Base-by-base conservation (phyloP, 2,888 invertebrate genomes). In the Chromoteleia sp. region DNA sequence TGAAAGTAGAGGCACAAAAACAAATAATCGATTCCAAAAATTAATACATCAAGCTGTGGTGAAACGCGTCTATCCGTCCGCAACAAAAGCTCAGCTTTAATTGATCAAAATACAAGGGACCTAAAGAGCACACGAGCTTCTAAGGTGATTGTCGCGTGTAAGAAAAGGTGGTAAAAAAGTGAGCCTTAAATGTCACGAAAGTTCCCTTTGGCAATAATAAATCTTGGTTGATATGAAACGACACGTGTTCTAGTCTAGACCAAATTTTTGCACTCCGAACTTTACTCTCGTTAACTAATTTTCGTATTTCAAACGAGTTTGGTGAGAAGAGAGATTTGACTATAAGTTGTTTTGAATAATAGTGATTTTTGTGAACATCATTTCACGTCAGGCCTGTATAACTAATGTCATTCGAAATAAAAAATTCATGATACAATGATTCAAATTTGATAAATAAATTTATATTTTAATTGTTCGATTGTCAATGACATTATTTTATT, bases 161-260 rank as follows among this genome's bases (percentile, higher is more conserved):
- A 54, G 30, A 19, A 68, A 52, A 43, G 29, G 41, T 29, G 15
- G 15, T 2, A 30, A 68, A 67, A 43, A 68, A 54, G 30, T 30
- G 21, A 25, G 36, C 36, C 25, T 48, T 15, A 54, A 68, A 54
- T 43, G 54, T 43, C 67, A 68, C 54, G 54, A 43, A 15, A 30
- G 52, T 68, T 43, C 48, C 17, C 41, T 39, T 43, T 29, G 54
- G 29, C 54, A 19, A 30, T 54, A 43, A 68, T 68, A 68, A 68
- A 68, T 54, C 54, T 52, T 68, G 54, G 10, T 43, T 43, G 54
- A 68, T 54, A 54, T 43, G 30, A 54, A 54, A 29, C 43, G 54
- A 68, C 67, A 68, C 67, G 67, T 68, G 67, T 30, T 68, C 19
- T 6, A 25, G 17, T 29, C 29, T 8, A 29, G 29, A 15, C 29